Evolutionary conservation across 2,113 vertebrate genomes (phyloP).

Genomic region (Opisthocomus hoazin): DNA sequence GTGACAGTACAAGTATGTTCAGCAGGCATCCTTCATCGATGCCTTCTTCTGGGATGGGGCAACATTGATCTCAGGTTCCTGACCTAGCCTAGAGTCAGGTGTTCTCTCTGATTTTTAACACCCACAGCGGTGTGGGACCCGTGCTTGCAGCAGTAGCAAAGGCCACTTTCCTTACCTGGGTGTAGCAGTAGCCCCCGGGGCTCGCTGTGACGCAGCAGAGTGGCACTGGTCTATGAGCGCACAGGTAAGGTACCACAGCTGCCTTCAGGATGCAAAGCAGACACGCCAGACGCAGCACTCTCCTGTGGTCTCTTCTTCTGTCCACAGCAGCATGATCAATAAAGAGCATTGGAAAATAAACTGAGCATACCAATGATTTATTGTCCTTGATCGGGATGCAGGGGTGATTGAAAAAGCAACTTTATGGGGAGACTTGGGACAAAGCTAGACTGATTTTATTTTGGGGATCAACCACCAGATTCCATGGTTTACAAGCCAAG

Average conservation of each 20-base stretch:
- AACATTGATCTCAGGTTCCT: background rate
- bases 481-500: background rate
- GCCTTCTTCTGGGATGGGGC: background rate
- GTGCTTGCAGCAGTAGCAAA: background rate
- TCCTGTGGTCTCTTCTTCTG: background rate
- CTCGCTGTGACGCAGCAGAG: background rate
- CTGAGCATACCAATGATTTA: rapidly evolving
- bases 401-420: background rate
- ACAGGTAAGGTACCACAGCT: background rate
- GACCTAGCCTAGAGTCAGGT: background rate
- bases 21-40: rapidly evolving
- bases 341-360: background rate
- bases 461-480: background rate
- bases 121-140: background rate
- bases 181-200: background rate
- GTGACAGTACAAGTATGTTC: background rate
- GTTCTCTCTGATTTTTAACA: background rate
- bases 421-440: background rate
- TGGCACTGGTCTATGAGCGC: background rate
- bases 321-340: background rate
- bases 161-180: background rate
- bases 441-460: background rate
- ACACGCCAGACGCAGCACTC: rapidly evolving
- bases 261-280: background rate
- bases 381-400: background rate